These are phyloP conservation scores for Zeus faber DNA, from an alignment of 2,113 vertebrate genomes.

Conservation along the genomic window DNA sequence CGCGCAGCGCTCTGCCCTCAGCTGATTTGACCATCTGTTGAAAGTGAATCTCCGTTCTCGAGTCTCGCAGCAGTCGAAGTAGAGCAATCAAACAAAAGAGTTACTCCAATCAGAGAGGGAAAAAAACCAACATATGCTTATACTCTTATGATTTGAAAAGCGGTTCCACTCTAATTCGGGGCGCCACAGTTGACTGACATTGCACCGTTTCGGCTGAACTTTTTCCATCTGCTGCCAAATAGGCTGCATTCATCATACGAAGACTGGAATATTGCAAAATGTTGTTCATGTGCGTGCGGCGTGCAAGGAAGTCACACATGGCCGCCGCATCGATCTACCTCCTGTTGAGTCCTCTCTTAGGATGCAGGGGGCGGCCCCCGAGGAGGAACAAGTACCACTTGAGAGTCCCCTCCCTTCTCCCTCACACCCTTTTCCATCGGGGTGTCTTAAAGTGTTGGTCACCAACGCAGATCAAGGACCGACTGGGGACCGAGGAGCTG, in stretches of 20 bases:
- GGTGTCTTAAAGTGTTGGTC: constrained; percentile 75
- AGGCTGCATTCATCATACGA: constrained; percentile 68
- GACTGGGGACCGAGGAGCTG: constrained; percentile 38
- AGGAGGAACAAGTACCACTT: constrained; percentile 76
- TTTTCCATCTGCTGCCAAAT: constrained; percentile 81
- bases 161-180: constrained; percentile 69
- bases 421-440: constrained; percentile 70
- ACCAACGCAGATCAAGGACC: constrained; percentile 79
- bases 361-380: constrained; percentile 78
- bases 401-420: constrained; percentile 22
- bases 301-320: constrained; percentile 51
- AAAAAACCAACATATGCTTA: constrained; percentile 78
- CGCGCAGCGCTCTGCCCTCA: constrained; percentile 52
- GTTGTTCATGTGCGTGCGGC: constrained; percentile 34
- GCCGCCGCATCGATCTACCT: constrained; percentile 80
- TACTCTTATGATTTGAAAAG: constrained; percentile 61
- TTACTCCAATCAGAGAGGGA: constrained; percentile 61
- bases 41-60: constrained; percentile 39
- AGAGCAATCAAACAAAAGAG: constrained; percentile 61
- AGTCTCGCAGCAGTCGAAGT: constrained; percentile 43
- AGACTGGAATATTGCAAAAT: constrained; percentile 65
- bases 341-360: constrained; percentile 80
- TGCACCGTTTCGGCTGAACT: constrained; percentile 75
- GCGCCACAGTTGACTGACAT: constrained; percentile 81
- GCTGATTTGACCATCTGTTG: constrained; percentile 63